Percentiles rank a stretch among this genome's conserved stretches.
These are phyloP conservation scores for Hirtodrosophila cameraria DNA, from an alignment of 2,888 invertebrate species.

Conservation along the genomic window DNA sequence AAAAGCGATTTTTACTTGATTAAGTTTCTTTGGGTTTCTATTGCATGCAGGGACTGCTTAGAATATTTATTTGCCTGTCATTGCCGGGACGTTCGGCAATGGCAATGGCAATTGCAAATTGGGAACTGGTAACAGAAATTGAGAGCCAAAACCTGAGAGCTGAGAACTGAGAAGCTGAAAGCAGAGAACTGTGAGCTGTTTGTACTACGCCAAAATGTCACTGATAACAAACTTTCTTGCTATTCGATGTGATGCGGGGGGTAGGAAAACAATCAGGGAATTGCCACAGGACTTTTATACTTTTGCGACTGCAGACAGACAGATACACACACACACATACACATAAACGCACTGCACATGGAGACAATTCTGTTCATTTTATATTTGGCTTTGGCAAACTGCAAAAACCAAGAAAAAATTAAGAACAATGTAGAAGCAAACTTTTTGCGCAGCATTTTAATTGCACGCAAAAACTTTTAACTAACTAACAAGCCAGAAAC, in stretches of 20 bases:
- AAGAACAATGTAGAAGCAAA: conserved; percentile 73
- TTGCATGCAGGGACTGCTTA: not conserved
- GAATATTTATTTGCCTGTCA: conserved; percentile 49
- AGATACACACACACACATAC: conserved; percentile 9
- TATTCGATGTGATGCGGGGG: conserved; percentile 59
- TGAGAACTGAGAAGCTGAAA: conserved; percentile 4
- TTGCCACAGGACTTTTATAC: conserved; percentile 73
- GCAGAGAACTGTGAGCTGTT: conserved; percentile 34
- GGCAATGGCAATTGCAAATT: conserved; percentile 32
- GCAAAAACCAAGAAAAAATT: conserved; percentile 68
- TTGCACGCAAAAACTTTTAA: conserved; percentile 79
- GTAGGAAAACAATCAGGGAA: conserved; percentile 77
- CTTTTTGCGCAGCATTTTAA: conserved; percentile 79
- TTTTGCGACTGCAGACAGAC: conserved; percentile 50
- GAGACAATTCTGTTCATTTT: conserved; percentile 71
- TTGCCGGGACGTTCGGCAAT: conserved; percentile 45
- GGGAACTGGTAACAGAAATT: conserved; percentile 7
- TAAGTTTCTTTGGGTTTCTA: conserved; percentile 10
- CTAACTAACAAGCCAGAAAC: conserved; percentile 78
- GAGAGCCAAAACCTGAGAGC: conserved; percentile 1
- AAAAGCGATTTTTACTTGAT: not conserved
- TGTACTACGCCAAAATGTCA: conserved; percentile 69
- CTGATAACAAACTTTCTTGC: conserved; percentile 72
- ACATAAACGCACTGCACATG: conserved; percentile 27
- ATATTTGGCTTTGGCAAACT: conserved; percentile 74